Conservation (phyloP, 2,113 vertebrate genomes). For the Catharus fuscescens region DNA sequence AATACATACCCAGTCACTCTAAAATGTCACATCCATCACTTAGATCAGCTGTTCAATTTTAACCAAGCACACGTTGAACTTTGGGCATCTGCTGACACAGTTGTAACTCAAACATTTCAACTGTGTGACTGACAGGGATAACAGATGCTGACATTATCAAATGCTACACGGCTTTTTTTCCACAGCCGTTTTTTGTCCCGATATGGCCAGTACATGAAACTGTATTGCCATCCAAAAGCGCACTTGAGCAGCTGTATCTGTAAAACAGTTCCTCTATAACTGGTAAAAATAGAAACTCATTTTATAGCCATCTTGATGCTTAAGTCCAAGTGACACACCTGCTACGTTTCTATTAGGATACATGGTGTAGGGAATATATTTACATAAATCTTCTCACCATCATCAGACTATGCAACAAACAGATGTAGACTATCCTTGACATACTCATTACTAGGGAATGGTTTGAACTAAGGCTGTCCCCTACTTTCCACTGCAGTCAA, state of each 20-base stretch:
- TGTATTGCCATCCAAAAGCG: constrained; percentile 81
- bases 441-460: neutral
- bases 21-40: constrained; percentile 81
- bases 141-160: constrained; percentile 99
- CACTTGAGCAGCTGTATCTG: constrained; percentile 83
- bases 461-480: neutral
- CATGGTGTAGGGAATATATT: constrained; percentile 54
- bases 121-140: constrained; percentile 92
- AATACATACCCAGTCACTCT: constrained; percentile 74
- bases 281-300: constrained; percentile 82
- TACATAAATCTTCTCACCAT: constrained; percentile 60
- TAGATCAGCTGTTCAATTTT: constrained; percentile 82
- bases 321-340: constrained; percentile 74
- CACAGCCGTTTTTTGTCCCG: constrained; percentile 88
- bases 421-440: constrained; percentile 35
- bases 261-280: constrained; percentile 74
- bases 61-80: constrained; percentile 79
- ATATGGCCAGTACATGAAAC: constrained; percentile 92
- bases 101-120: constrained; percentile 83
- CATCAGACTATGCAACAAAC: constrained; percentile 19
- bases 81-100: constrained; percentile 86
- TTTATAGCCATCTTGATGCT: constrained; percentile 75
- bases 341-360: constrained; percentile 67
- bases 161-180: constrained; percentile 83
- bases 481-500: neutral